A percentile compares a stretch with the other conserved stretches of the same genome.
phyloP scores from a whole-genome alignment of 2,797 vertebrate species.

The Lagocephalus sceleratus region DNA sequence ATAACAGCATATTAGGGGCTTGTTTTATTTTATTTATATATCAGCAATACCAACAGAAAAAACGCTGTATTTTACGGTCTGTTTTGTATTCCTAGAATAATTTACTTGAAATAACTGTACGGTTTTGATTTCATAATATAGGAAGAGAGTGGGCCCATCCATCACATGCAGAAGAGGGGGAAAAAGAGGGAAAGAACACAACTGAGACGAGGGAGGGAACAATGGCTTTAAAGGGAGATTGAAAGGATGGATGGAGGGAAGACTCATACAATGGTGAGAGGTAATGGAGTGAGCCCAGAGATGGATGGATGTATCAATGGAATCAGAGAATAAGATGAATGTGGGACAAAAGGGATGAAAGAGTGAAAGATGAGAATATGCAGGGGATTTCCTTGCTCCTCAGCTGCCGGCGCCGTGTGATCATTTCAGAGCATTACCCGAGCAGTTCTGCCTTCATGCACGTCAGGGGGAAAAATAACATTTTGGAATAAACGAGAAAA shows the following conservation, averaged over 20 bases:
- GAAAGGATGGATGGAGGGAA: conserved; percentile 45
- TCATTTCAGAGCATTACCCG: conserved; percentile 3
- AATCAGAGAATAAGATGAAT: conserved; percentile 55
- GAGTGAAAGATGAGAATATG: conserved; percentile 45
- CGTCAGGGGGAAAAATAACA: not conserved
- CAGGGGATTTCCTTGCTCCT: conserved; percentile 42
- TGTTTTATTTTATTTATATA: too few species aligned
- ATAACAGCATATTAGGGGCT: too few species aligned
- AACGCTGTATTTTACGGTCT: too few species aligned
- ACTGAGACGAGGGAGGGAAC: conserved; percentile 19
- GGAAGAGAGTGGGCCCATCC: not conserved
- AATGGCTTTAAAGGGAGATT: conserved; percentile 35
- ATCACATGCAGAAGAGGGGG: conserved; percentile 5
- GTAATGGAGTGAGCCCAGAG: conserved; percentile 63
- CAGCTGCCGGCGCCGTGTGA: conserved; percentile 22
- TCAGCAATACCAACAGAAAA: too few species aligned
- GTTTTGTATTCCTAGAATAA: too few species aligned
- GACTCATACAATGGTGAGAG: conserved; percentile 43
- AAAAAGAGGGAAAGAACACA: conserved; percentile 16
- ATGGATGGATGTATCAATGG: conserved; percentile 60
- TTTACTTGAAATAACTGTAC: not conserved
- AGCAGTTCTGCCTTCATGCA: not conserved
- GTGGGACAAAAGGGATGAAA: conserved; percentile 35
- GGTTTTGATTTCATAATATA: not conserved
- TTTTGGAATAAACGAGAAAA: not conserved